Evolutionary conservation across 2,113 vertebrate species (phyloP), one percentile per base, ranked within the genome.

Genomic region (Otis tarda): DNA sequence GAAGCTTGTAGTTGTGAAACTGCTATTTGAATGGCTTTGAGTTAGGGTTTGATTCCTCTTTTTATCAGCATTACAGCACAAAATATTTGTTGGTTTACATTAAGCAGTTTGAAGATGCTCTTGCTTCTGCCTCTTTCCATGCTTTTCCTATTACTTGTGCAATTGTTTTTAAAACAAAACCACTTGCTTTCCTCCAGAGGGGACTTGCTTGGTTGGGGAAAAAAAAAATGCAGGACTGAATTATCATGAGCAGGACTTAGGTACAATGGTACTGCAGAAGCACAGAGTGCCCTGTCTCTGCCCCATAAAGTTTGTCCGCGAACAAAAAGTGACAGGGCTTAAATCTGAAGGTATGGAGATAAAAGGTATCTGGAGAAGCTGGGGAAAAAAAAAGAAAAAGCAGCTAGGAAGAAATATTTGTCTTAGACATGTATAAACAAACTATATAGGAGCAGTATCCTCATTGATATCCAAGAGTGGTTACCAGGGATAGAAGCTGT

Each of bases 361-460:
- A 53, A 24, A 24, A 85, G 28, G 13, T 31, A 49, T 1, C 20
- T 43, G 71, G 41, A 14, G 16, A 74, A 90, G 37, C 39, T 63
- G 33, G n/a, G 4, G 14, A 28, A 55, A 52, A 52, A 33, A 20
- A 70, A 67, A 76, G 15, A 70, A 67, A 76, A 47, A n/a, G n/a
- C n/a, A n/a, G n/a, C 21, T 73, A 55, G 27, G 63, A 33, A 67
- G 10, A 70, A 30, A 4, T 21, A 9, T 47, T 69, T 18, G 6
- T 28, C n/a, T 47, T n/a, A 13, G 11, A 9, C 8, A 4, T 28
- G 6, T 10, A 18, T 28, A 75, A 60, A 39, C 7, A 39, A 28
- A 27, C 31, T 43, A 0, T 30, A 5, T 10, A 7, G 0, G 16
- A 31, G 19, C 4, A 16, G 1, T 53, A 14, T 33, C 21, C 11